These are phyloP conservation scores for Natator depressus DNA, from an alignment of 2,113 vertebrate genomes.

Conservation along the genomic window DNA sequence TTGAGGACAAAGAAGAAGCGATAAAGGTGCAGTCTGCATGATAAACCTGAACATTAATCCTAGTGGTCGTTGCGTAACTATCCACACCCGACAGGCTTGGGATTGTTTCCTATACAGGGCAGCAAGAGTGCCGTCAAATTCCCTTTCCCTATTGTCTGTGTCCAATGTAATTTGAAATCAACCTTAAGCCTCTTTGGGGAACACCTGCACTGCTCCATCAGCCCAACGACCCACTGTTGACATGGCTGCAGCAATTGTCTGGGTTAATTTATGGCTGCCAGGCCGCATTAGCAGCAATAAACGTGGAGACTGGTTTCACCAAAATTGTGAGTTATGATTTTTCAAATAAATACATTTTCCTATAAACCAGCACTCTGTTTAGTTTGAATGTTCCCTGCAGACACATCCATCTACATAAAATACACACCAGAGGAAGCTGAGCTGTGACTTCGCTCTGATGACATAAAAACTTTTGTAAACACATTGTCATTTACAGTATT, in stretches of 20 bases:
- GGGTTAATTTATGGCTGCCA: slow-evolving; percentile 73
- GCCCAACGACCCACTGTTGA: slow-evolving; percentile 64
- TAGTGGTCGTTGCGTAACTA: rapidly evolving
- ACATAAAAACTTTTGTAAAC: slow-evolving; percentile 84
- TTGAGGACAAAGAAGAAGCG: neutral
- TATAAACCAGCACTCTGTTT: slow-evolving; percentile 80
- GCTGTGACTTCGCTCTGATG: slow-evolving; percentile 80
- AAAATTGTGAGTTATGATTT: slow-evolving; percentile 82
- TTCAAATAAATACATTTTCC: slow-evolving; percentile 85
- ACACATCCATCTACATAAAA: slow-evolving; percentile 79
- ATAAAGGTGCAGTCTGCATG: neutral
- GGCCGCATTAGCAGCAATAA: slow-evolving; percentile 79
- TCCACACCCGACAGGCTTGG: neutral
- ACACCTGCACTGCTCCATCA: slow-evolving; percentile 9
- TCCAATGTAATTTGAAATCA: neutral
- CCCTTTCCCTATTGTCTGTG: neutral
- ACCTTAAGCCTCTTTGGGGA: slow-evolving; percentile 37
- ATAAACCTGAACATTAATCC: neutral
- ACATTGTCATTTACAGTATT: slow-evolving; percentile 77
- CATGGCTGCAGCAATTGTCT: slow-evolving; percentile 43
- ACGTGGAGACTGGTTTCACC: slow-evolving; percentile 76
- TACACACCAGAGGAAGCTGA: slow-evolving; percentile 82
- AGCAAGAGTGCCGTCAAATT: neutral
- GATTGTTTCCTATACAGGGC: rapidly evolving
- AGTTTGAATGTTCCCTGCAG: slow-evolving; percentile 75